Conservation (phyloP, 1,140 invertebrate genomes). For the Habropoda laboriosa region DNA sequence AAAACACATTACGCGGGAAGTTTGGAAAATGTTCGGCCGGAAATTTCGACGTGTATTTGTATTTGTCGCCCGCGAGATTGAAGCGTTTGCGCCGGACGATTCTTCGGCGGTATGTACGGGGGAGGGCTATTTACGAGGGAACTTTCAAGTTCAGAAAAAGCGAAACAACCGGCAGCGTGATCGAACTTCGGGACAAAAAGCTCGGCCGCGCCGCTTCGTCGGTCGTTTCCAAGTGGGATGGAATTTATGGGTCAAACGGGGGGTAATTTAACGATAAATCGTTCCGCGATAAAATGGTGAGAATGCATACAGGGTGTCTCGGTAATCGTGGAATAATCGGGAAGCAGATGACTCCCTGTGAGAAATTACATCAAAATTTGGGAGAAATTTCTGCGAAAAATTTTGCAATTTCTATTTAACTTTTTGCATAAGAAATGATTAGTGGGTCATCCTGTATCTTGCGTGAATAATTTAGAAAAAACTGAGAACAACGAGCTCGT, state of each 20-base stretch:
- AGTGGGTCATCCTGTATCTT: too few relatives aligned
- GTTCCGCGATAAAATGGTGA: not conserved
- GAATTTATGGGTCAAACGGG: not conserved
- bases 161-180: not conserved
- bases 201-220: not conserved
- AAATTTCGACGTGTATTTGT: constrained; percentile 12
- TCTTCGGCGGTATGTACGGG: constrained; percentile 9
- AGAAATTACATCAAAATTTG: too few relatives aligned
- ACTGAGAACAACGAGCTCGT: too few relatives aligned
- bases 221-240: not conserved
- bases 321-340: too few relatives aligned
- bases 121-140: not conserved
- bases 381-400: too few relatives aligned
- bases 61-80: constrained; percentile 13
- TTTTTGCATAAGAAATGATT: too few relatives aligned
- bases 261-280: not conserved
- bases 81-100: not conserved
- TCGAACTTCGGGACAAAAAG: not conserved
- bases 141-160: constrained; percentile 18
- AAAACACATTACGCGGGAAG: constrained; percentile 35
- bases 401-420: too few relatives aligned
- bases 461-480: too few relatives aligned
- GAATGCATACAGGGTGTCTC: too few relatives aligned
- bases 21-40: constrained; percentile 30
- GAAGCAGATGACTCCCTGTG: too few relatives aligned